Evolutionary conservation across 2,888 invertebrate species (phyloP).

Genomic region (Torymus auratus): DNA sequence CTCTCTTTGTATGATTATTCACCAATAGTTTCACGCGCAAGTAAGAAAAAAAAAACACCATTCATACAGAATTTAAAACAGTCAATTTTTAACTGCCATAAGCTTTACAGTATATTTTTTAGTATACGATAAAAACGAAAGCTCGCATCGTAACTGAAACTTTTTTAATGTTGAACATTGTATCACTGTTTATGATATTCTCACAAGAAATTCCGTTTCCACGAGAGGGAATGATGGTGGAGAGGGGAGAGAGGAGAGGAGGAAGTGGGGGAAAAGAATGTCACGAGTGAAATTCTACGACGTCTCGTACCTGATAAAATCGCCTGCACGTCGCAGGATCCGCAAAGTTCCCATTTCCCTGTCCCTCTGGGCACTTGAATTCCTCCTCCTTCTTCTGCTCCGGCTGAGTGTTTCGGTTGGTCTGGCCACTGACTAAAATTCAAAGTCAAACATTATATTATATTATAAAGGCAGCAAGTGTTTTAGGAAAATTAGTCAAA

Average conservation of each 20-base stretch:
- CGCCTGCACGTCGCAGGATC: constrained; percentile 92
- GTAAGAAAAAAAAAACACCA: too few relatives aligned
- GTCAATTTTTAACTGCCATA: too few relatives aligned
- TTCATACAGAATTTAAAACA: too few relatives aligned
- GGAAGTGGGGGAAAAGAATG: background rate
- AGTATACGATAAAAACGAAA: background rate
- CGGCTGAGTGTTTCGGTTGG: constrained; percentile 19
- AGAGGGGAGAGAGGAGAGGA: background rate
- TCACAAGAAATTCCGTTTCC: background rate
- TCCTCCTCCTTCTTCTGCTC: constrained; percentile 80
- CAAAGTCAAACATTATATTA: background rate
- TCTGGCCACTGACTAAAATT: constrained; percentile 45
- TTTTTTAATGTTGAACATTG: background rate
- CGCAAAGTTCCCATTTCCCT: constrained; percentile 92
- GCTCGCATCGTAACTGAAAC: background rate
- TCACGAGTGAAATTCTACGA: background rate
- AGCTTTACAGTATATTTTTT: too few relatives aligned
- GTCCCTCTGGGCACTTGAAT: constrained; percentile 88
- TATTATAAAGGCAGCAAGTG: background rate
- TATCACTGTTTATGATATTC: constrained; percentile 2
- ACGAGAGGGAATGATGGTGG: too few relatives aligned
- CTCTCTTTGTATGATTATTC: too few relatives aligned
- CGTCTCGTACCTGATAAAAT: constrained; percentile 87
- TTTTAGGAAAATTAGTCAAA: constrained; percentile 40
- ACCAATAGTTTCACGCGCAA: too few relatives aligned